Evolutionary conservation across 2,113 vertebrate genomes (phyloP).

Genomic region (Mustela nigripes): DNA sequence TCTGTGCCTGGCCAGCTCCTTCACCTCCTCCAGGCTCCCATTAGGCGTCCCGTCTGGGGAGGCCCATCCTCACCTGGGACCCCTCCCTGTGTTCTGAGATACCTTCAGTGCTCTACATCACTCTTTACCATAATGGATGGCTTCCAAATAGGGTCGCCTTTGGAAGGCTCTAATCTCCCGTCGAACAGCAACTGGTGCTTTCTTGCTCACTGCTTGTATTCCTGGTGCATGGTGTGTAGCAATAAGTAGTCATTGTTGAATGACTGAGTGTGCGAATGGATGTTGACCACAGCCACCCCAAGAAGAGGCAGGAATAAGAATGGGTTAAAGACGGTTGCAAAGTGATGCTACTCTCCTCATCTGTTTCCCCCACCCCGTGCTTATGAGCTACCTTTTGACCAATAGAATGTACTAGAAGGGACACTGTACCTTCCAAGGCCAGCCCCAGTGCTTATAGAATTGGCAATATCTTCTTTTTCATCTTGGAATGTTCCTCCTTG

Average conservation of each 20-base stretch:
- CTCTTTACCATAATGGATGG: accelerated
- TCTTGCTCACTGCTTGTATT: not conserved
- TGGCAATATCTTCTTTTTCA: not conserved
- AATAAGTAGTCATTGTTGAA: not conserved
- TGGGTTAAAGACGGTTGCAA: not conserved
- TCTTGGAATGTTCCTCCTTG: not conserved
- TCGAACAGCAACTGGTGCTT: not conserved
- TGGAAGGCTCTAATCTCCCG: not conserved
- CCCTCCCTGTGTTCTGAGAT: not conserved
- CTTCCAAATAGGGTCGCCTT: not conserved
- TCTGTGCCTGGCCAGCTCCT: not conserved
- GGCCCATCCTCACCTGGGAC: not conserved
- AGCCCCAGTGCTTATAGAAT: not conserved
- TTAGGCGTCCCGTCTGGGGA: not conserved
- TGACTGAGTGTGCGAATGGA: not conserved
- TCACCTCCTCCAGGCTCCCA: not conserved
- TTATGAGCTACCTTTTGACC: not conserved
- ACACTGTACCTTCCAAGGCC: not conserved
- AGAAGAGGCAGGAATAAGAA: not conserved
- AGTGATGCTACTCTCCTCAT: not conserved
- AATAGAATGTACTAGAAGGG: not conserved
- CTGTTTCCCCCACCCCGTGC: not conserved
- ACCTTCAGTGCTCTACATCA: no score
- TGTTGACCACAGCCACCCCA: not conserved
- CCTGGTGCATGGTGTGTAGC: not conserved